Base-by-base conservation (phyloP, 1,140 invertebrate species). In the Euura lappo region DNA sequence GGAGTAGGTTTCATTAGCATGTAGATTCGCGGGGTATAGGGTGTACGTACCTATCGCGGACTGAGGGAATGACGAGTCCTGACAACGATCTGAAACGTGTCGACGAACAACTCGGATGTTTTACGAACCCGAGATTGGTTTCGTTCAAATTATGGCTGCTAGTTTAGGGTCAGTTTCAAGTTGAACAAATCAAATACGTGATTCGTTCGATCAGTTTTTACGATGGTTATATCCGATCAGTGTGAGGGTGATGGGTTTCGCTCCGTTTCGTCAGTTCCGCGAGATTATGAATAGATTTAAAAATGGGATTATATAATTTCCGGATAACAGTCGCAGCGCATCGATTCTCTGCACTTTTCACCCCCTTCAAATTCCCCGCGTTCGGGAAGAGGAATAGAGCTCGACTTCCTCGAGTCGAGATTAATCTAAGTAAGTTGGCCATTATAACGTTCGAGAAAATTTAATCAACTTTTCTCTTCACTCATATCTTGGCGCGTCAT, bases 151-250 rank as follows among this genome's bases (percentile, higher is more conserved):
- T 60, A 60, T 60, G 13, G 13, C 51, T n/a, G 5, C 51, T n/a
- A n/a, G 51, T 60, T 60, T 60, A 60, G 51, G 51, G 51, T n/a
- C 28, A 28, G 10, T 60, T 60, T 60, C 51, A 60, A 60, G 8
- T 60, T 60, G 51, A 60, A 60, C 13, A 60, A 60, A 60, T 60
- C 51, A 60, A 60, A 60, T 60, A 60, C 51, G 51, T 60, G 51
- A 60, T 4, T 60, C 51, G 13, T 28, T 28, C 28, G 28, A 28
- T 28, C 28, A 28, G 28, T 28, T 28, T 28, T 28, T 28, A 28
- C 28, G 28, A 28, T 28, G 28, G 28, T 28, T 28, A 28, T 28
- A 28, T 28, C 28, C 28, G 28, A 28, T 28, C 28, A 28, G 28
- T 28, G 28, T 28, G 28, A 28, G 28, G 28, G 28, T 28, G 28